phyloP scores from a whole-genome alignment of 1,140 invertebrate genomes.

The Formica exsecta region DNA sequence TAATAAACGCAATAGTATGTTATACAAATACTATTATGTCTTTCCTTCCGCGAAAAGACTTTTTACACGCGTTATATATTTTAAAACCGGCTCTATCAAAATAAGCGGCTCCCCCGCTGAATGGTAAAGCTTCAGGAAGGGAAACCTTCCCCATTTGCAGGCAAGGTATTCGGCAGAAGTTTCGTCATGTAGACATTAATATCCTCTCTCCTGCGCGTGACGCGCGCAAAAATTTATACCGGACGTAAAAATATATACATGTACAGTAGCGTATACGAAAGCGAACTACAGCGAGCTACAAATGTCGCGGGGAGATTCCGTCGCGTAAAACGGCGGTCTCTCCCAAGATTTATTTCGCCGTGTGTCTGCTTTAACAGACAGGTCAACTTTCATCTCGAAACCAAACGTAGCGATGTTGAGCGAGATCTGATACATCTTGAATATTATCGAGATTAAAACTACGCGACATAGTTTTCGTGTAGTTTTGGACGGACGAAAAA shows the following conservation, averaged over 20 bases:
- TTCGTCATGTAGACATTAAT: constrained; percentile 51
- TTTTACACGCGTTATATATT: too few relatives aligned
- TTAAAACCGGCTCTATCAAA: not conserved
- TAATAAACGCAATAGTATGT: too few relatives aligned
- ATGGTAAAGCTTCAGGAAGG: not conserved
- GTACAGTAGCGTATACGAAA: not conserved
- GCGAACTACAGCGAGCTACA: not conserved
- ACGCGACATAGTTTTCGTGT: not conserved
- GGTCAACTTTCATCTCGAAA: constrained; percentile 24
- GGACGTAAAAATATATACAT: constrained; percentile 4
- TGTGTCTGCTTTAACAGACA: constrained; percentile 27
- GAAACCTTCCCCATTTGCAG: not conserved
- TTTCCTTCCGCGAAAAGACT: too few relatives aligned
- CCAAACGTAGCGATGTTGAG: constrained; percentile 3
- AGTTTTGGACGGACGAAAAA: not conserved
- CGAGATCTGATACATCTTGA: not conserved
- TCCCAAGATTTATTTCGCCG: constrained; percentile 39
- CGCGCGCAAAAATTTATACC: not conserved
- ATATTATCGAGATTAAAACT: constrained; percentile 18
- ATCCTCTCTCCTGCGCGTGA: not conserved
- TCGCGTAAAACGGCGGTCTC: not conserved
- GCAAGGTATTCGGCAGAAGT: constrained; percentile 6
- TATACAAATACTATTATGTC: too few relatives aligned
- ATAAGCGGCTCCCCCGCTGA: not conserved
- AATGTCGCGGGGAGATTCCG: constrained; percentile 29